A percentile compares a stretch with the other conserved stretches of the same genome.
phyloP scores from a whole-genome alignment of 2,888 invertebrate genomes.

The Napeogenes sylphis region DNA sequence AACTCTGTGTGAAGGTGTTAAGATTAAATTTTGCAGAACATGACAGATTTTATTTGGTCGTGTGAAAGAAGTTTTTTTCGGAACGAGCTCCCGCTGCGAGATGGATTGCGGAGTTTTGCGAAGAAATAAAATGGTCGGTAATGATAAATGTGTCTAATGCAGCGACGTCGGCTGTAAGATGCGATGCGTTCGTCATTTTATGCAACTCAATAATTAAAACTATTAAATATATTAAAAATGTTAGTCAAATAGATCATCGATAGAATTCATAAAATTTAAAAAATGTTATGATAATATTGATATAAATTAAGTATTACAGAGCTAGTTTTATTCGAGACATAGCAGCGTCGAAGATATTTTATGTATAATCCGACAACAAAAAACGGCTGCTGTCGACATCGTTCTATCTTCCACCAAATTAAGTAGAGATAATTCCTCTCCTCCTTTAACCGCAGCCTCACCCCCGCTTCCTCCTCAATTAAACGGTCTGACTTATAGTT shows the following conservation, averaged over 20 bases:
- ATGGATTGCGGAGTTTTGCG: constrained; percentile 34
- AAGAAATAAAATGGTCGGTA: constrained; percentile 11
- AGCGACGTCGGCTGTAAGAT: background rate
- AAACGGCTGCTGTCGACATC: constrained; percentile 30
- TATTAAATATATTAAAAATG: background rate
- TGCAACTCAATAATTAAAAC: background rate
- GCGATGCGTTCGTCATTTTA: background rate
- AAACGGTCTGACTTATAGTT: constrained; percentile 44
- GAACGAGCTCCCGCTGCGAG: constrained; percentile 38
- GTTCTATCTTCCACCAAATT: constrained; percentile 41
- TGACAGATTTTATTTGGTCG: constrained; percentile 12
- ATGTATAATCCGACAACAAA: constrained; percentile 32
- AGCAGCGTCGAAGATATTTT: constrained; percentile 16
- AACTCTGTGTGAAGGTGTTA: constrained; percentile 6
- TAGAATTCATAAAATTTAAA: no score
- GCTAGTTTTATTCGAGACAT: constrained; percentile 4
- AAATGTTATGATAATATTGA: no score
- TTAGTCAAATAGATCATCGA: no score
- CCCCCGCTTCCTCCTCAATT: constrained; percentile 36
- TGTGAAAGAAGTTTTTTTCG: constrained; percentile 29
- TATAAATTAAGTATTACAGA: no score
- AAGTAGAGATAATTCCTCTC: constrained; percentile 41
- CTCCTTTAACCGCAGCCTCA: constrained; percentile 24
- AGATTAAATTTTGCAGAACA: background rate
- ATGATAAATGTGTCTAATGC: constrained; percentile 8